Conservation (phyloP, 2,797 vertebrate genomes). For the Meda fulgida region DNA sequence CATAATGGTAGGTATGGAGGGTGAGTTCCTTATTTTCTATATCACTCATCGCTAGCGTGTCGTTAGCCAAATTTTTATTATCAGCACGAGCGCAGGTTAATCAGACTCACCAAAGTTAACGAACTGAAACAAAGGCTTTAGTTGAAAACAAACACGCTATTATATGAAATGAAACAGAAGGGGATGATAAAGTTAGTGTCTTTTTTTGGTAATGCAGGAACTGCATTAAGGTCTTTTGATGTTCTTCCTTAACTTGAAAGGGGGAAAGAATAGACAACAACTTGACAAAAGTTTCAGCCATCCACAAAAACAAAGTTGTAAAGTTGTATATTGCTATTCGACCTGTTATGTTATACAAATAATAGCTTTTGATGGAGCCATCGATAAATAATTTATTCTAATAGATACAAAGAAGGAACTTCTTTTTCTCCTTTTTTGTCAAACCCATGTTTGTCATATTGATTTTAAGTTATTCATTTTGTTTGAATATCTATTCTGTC, state of each 20-base stretch:
- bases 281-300: not conserved
- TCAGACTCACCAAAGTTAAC: constrained; percentile 1
- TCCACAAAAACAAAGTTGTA: not conserved
- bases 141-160: not conserved
- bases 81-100: constrained; percentile 21
- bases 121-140: not conserved
- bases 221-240: constrained; percentile 47
- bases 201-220: constrained; percentile 55
- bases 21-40: constrained; percentile 63
- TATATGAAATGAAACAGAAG: constrained; percentile 13
- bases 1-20: constrained; percentile 59
- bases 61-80: constrained; percentile 48
- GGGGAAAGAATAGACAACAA: constrained; percentile 50
- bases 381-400: not conserved
- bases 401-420: constrained; percentile 5
- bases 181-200: constrained; percentile 41
- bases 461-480: not conserved
- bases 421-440: not conserved
- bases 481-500: not conserved
- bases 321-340: not conserved
- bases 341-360: not conserved
- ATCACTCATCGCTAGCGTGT: constrained; percentile 53
- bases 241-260: constrained; percentile 46
- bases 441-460: not conserved
- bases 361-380: constrained; percentile 11